Conservation (phyloP, 2,113 vertebrate species). For the Odobenus rosmarus region DNA sequence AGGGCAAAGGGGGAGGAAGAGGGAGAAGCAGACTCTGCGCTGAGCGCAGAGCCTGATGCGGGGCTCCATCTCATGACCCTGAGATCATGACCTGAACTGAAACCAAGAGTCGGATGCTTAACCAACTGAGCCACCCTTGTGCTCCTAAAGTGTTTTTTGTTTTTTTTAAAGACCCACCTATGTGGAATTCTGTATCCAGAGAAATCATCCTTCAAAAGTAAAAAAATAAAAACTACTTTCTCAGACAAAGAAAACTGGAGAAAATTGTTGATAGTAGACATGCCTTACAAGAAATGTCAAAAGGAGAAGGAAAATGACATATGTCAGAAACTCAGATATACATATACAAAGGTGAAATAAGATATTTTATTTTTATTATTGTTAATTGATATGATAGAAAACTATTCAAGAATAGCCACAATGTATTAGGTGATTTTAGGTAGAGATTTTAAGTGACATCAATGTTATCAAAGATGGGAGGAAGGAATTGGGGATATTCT, state of each 20-base stretch:
- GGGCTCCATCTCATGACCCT: background rate
- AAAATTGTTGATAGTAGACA: background rate
- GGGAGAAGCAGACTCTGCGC: background rate
- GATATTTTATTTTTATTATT: slow-evolving; percentile 10
- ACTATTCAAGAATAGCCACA: background rate
- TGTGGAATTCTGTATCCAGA: background rate
- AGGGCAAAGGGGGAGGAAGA: background rate
- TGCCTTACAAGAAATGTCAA: background rate
- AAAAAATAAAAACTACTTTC: background rate
- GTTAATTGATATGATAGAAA: background rate
- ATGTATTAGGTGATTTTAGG: background rate
- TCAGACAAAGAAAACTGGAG: background rate
- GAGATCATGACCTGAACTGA: background rate
- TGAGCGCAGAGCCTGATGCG: background rate
- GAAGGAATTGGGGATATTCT: background rate
- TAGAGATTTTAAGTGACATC: background rate
- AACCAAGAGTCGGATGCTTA: background rate
- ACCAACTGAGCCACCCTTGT: background rate
- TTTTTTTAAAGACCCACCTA: background rate
- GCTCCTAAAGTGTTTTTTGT: background rate
- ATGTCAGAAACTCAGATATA: background rate
- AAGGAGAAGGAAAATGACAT: background rate
- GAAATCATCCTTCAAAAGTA: background rate
- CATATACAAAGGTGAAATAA: background rate
- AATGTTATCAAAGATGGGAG: background rate